Conservation (phyloP, 2,888 invertebrate species). For the Callinectes sapidus region DNA sequence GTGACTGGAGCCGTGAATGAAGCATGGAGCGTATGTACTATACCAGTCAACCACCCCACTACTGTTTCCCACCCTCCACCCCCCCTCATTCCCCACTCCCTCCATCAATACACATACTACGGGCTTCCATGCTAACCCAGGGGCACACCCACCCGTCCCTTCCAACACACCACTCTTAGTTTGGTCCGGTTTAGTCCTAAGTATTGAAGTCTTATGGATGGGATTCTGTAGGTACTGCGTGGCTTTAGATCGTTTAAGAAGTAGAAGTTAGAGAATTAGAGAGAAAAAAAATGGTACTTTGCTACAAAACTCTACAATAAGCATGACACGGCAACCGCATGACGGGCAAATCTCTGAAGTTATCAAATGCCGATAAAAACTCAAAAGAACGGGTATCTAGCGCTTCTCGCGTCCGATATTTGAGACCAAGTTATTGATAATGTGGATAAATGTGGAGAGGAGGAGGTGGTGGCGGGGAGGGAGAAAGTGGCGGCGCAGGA, state of each 20-base stretch:
- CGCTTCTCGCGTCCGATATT: no score
- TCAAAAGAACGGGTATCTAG: not conserved
- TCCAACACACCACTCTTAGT: no score
- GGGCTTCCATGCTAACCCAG: not conserved
- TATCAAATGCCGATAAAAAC: not conserved
- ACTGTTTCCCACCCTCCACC: not conserved
- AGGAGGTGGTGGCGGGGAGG: not conserved
- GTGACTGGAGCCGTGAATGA: no score
- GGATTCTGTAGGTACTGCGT: no score
- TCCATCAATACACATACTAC: not conserved
- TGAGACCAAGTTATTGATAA: not conserved
- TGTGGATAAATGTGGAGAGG: constrained; percentile 15
- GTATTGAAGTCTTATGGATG: no score
- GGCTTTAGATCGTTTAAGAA: not conserved
- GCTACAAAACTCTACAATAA: not conserved
- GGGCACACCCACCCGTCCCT: no score
- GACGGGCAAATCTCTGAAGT: not conserved
- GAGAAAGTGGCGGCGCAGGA: not conserved
- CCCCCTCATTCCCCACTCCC: not conserved
- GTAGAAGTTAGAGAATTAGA: not conserved
- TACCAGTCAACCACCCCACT: not conserved
- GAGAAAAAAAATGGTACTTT: not conserved
- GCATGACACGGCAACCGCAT: not conserved
- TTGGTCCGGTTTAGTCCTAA: no score
- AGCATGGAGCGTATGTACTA: no score